Conservation (phyloP, 2,888 invertebrate genomes). For the Campopleginae sp. region DNA sequence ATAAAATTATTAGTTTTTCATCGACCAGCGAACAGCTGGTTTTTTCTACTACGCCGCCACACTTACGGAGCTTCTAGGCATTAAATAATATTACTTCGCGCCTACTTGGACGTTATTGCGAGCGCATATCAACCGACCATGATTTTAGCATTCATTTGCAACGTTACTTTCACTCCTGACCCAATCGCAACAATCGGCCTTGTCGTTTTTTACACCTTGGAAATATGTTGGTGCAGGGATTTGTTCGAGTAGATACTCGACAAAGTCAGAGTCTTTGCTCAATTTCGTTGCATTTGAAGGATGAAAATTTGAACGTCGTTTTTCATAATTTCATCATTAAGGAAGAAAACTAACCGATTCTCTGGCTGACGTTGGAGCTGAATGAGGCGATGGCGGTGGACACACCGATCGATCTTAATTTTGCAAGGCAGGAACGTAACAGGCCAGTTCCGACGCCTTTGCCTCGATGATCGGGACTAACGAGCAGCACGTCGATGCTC, state of each 20-base stretch:
- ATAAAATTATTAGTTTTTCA: constrained; percentile 9
- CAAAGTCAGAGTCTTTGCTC: too few relatives aligned
- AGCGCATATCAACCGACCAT: background rate
- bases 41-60: background rate
- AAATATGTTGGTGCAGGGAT: constrained; percentile 2
- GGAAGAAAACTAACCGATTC: constrained; percentile 68
- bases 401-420: constrained; percentile 40
- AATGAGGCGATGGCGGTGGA: constrained; percentile 71
- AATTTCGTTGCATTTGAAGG: too few relatives aligned
- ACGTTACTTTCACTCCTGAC: constrained; percentile 55
- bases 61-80: background rate
- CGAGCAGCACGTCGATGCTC: constrained; percentile 69
- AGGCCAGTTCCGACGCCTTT: constrained; percentile 74
- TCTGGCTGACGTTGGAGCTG: constrained; percentile 67
- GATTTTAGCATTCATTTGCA: constrained; percentile 40
- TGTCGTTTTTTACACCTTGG: constrained; percentile 6
- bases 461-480: constrained; percentile 59
- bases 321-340: background rate
- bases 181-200: constrained; percentile 36
- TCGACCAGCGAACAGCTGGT: background rate
- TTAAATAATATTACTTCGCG: background rate
- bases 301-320: too few relatives aligned
- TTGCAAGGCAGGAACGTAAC: constrained; percentile 70
- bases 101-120: background rate
- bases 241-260: background rate